These are phyloP conservation scores for Sphenopsis melanotis DNA, from an alignment of 2,797 vertebrate species.

Conservation along the genomic window DNA sequence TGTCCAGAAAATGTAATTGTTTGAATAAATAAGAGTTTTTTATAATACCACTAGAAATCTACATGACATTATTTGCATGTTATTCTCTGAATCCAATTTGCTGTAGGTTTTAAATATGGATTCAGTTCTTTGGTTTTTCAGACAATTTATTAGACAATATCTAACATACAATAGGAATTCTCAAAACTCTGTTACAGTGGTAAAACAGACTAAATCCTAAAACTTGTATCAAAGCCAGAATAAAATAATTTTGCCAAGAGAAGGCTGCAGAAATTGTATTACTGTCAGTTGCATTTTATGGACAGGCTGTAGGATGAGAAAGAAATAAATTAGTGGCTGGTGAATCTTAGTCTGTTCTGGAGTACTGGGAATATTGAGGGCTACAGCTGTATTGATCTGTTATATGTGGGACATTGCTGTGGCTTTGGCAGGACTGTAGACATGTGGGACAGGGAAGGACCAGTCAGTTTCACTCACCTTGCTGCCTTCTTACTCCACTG, in stretches of 20 bases:
- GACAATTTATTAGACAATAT: not conserved
- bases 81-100: not conserved
- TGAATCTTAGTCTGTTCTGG: not conserved
- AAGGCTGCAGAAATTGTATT: not conserved
- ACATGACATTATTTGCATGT: not conserved
- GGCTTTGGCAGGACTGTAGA: not conserved
- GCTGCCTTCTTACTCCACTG: not conserved
- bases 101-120: not conserved
- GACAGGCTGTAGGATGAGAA: not conserved
- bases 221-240: not conserved
- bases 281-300: not conserved
- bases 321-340: not conserved
- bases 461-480: not conserved
- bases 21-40: not conserved
- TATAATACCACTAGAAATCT: not conserved
- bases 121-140: not conserved
- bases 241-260: not conserved
- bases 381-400: not conserved
- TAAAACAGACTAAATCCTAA: not conserved
- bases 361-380: not conserved
- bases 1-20: not conserved
- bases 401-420: rapidly evolving
- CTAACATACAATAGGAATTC: not conserved
- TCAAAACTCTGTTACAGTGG: not conserved
- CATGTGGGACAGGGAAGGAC: not conserved